Evolutionary conservation across 2,797 vertebrate genomes (phyloP).

Genomic region (Muraenolepis orangiensis): DNA sequence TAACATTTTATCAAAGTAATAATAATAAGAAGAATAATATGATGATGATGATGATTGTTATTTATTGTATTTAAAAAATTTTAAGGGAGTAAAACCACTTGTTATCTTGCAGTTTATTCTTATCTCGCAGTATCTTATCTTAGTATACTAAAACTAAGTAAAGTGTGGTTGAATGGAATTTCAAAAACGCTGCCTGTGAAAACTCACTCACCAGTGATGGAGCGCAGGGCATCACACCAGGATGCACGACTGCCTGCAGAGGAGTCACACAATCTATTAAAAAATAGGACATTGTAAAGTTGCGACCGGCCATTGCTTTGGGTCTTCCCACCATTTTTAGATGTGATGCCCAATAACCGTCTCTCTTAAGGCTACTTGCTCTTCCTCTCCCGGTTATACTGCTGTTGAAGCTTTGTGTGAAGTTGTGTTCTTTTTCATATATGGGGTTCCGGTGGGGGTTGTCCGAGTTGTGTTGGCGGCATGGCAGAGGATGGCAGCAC

Average conservation of each 20-base stretch:
- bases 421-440: conserved; percentile 43
- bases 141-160: background rate
- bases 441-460: conserved; percentile 46
- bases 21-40: no score
- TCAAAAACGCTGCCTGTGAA: no score
- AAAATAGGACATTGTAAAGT: background rate
- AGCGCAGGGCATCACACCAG: background rate
- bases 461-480: conserved; percentile 43
- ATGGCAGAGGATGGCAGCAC: background rate
- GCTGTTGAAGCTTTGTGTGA: conserved; percentile 34
- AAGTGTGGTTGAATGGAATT: background rate
- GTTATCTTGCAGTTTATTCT: no score
- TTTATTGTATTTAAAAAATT: no score
- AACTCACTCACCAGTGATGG: no score
- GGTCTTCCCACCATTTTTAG: background rate
- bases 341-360: background rate
- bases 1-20: no score
- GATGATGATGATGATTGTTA: no score
- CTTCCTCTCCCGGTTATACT: conserved; percentile 20
- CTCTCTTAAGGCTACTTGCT: conserved; percentile 1
- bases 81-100: background rate
- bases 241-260: background rate
- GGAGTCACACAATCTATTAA: background rate
- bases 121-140: no score
- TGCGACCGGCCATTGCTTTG: background rate